These are phyloP conservation scores for Nycticorax nycticorax DNA, from an alignment of 2,113 vertebrate species.

Conservation along the genomic window DNA sequence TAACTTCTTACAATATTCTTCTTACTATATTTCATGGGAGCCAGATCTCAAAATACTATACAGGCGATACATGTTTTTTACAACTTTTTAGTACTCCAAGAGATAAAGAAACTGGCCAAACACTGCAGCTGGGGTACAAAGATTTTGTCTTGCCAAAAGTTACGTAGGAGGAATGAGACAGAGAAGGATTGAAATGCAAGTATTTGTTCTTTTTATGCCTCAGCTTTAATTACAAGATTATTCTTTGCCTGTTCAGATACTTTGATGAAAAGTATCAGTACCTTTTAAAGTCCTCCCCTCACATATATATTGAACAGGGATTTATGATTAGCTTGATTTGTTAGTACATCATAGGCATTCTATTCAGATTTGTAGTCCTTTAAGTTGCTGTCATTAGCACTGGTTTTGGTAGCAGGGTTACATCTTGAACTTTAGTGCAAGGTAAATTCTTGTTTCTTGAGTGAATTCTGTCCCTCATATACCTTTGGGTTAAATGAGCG, in stretches of 20 bases:
- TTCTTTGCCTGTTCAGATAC: neutral
- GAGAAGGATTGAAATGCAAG: neutral
- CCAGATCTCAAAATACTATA: rapidly evolving
- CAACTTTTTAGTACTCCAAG: neutral
- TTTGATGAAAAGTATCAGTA: neutral
- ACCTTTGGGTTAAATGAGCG: neutral
- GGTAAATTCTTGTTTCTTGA: neutral
- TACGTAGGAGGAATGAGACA: neutral
- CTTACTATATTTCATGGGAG: rapidly evolving
- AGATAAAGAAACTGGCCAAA: neutral
- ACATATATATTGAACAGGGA: neutral
- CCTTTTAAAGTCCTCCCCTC: neutral
- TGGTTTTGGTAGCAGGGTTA: neutral
- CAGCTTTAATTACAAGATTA: neutral
- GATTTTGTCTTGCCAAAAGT: neutral
- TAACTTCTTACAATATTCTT: neutral
- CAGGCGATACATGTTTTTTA: rapidly evolving
- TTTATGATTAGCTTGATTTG: neutral
- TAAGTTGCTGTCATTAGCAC: neutral
- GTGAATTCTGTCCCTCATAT: neutral
- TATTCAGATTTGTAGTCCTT: neutral
- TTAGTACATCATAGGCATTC: neutral
- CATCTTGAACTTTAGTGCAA: neutral
- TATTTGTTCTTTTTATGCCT: neutral
- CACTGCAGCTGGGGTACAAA: neutral